Base-by-base conservation (phyloP, 1,140 invertebrate species). In the Cyclargus thomasi region DNA sequence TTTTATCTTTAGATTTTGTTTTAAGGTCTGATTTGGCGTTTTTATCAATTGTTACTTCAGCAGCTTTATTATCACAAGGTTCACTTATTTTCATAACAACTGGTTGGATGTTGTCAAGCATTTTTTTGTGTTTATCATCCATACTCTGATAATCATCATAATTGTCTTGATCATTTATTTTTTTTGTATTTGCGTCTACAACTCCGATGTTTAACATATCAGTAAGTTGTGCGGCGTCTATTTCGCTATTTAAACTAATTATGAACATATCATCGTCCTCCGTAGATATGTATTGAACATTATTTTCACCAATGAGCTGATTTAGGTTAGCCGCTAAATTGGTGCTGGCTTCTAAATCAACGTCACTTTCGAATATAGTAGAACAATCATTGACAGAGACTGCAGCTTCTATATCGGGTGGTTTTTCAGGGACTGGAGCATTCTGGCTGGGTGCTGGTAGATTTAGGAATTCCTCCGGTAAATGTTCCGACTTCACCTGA, bases 191-290 rank as follows among this genome's bases (percentile, higher is more conserved):
- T 2, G 35, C 62, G 4, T 73, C 72, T 14, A 67, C 62, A 47
- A 65, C 69, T 64, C 79, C 88, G 16, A 90, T 90, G 68, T 89
- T 91, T 14, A 90, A 74, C 82, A 91, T 85, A 53, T 90, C 86
- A 4, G 83, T 84, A 22, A 90, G 68, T 53, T 86, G 79, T 67
- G 82, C 86, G 0, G 90, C 85, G 70, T 91, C 88, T 63, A 90
- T 89, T 74, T 85, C 88, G 73, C 82, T 88, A 67, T 88, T 89
- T 20, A 91, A 79, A 73, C 85, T 87, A 64, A 91, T 91, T 23
- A 91, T 87, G 70, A 90, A 91, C 22, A 84, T 91, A 70, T 91
- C 90, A 70, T 88, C 86, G 63, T 91, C 81, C 59, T 91, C 90
- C 0, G 90, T 90, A 21, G 88, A 88, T 63, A 91, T 83, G 29